Evolutionary conservation across 2,797 vertebrate species (phyloP).

Genomic region (Brachyalestes nurse): DNA sequence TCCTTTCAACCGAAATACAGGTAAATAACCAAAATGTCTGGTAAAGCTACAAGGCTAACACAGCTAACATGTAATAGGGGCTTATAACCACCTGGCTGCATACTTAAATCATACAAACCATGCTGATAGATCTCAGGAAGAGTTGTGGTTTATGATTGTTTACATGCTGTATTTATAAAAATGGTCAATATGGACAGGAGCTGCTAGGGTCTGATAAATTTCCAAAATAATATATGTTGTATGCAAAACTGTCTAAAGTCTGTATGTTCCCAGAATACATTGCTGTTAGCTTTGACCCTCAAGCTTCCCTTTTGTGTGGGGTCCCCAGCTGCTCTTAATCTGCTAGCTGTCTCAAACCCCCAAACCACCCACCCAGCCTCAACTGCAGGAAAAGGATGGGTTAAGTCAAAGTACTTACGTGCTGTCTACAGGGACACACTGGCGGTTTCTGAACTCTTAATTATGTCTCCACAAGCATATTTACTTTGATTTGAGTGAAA

Average conservation of each 20-base stretch:
- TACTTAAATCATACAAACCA: too few relatives aligned
- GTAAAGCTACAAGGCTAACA: too few relatives aligned
- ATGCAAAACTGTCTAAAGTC: neutral
- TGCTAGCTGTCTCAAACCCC: conserved; percentile 29
- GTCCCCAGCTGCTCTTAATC: conserved; percentile 62
- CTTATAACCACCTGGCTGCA: too few relatives aligned
- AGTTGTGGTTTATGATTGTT: neutral
- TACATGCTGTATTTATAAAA: too few relatives aligned
- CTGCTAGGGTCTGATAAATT: neutral
- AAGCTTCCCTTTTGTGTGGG: conserved; percentile 61
- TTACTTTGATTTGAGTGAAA: conserved; percentile 56
- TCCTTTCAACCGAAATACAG: too few relatives aligned
- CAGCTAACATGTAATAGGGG: too few relatives aligned
- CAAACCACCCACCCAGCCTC: conserved; percentile 9
- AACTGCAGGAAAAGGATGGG: conserved; percentile 57
- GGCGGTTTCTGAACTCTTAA: conserved; percentile 52
- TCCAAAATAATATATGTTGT: neutral
- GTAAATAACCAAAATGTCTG: too few relatives aligned
- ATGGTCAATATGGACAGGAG: too few relatives aligned
- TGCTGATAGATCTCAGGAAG: too few relatives aligned
- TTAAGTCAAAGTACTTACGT: conserved; percentile 60
- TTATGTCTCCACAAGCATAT: conserved; percentile 57
- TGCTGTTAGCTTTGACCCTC: conserved; percentile 53
- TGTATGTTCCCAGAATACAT: conserved; percentile 54
- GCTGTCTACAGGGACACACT: conserved; percentile 58